Evolutionary conservation across 2,113 vertebrate species (phyloP).

Genomic region (Psilopsiagon aymara): DNA sequence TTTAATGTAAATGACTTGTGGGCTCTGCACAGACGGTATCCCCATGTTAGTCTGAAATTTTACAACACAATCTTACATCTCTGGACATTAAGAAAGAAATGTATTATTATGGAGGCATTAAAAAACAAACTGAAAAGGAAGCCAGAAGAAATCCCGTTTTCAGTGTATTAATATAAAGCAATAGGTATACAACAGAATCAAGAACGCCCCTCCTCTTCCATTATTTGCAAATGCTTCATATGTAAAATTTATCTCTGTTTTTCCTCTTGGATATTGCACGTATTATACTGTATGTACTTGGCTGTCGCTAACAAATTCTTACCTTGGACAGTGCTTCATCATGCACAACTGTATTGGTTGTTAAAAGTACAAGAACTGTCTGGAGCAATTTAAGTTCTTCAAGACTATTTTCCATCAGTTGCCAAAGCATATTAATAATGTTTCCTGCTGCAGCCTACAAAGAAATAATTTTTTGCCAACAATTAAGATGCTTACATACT

Average conservation of each 20-base stretch:
- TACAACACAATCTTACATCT: not conserved
- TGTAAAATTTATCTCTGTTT: not conserved
- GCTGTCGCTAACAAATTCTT: slow-evolving; percentile 23
- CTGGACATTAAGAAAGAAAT: not conserved
- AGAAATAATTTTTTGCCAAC: slow-evolving; percentile 22
- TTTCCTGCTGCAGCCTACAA: slow-evolving; percentile 93
- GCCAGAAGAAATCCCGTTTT: not conserved
- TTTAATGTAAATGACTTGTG: not conserved
- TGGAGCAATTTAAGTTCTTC: slow-evolving; percentile 98
- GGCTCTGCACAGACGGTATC: not conserved
- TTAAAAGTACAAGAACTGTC: slow-evolving; percentile 96
- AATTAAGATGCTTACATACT: not conserved
- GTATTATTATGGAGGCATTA: not conserved
- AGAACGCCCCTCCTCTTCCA: not conserved
- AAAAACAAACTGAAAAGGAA: not conserved
- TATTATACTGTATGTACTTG: not conserved
- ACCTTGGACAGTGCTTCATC: slow-evolving; percentile 98
- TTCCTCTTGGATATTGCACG: not conserved
- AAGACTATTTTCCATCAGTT: slow-evolving; percentile 97
- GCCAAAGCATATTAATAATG: slow-evolving; percentile 99
- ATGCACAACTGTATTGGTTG: slow-evolving; percentile 97
- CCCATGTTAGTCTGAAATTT: not conserved
- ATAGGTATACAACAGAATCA: not conserved
- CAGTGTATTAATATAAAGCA: not conserved
- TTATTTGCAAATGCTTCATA: not conserved